Percentiles rank a stretch among this genome's conserved stretches.
Conservation (phyloP, 2,888 invertebrate species). For the Laspeyria flexula region DNA sequence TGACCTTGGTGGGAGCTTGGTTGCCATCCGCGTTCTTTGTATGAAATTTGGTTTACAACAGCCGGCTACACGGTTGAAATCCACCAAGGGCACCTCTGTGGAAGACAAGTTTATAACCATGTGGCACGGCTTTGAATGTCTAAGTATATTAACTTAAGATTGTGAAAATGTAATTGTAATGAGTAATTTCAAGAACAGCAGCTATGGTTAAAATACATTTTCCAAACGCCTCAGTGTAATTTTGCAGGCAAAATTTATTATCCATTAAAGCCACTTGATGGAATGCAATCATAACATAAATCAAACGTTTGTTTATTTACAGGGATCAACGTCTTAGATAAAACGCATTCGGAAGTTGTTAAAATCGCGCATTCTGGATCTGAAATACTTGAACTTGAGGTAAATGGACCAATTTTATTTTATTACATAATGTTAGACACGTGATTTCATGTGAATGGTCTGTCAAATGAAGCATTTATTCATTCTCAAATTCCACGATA, state of each 20-base stretch:
- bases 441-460: neutral
- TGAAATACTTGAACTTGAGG: constrained; percentile 93
- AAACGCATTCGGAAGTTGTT: constrained; percentile 97
- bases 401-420: constrained; percentile 49
- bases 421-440: neutral
- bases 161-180: too few species aligned
- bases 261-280: constrained; percentile 22
- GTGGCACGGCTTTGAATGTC: too few species aligned
- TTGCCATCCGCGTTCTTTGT: too few species aligned
- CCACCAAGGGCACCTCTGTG: too few species aligned
- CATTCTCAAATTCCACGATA: too few species aligned
- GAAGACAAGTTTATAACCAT: too few species aligned
- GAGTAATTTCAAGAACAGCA: too few species aligned
- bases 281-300: constrained; percentile 13
- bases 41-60: too few species aligned
- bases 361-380: constrained; percentile 96
- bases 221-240: neutral
- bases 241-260: constrained; percentile 25
- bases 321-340: constrained; percentile 94
- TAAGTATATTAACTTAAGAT: too few species aligned
- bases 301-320: constrained; percentile 48
- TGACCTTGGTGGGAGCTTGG: too few species aligned
- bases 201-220: neutral
- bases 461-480: too few species aligned
- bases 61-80: too few species aligned